Evolutionary conservation across 1,140 invertebrate species (phyloP).

Genomic region (Drosophila nigromelanica): DNA sequence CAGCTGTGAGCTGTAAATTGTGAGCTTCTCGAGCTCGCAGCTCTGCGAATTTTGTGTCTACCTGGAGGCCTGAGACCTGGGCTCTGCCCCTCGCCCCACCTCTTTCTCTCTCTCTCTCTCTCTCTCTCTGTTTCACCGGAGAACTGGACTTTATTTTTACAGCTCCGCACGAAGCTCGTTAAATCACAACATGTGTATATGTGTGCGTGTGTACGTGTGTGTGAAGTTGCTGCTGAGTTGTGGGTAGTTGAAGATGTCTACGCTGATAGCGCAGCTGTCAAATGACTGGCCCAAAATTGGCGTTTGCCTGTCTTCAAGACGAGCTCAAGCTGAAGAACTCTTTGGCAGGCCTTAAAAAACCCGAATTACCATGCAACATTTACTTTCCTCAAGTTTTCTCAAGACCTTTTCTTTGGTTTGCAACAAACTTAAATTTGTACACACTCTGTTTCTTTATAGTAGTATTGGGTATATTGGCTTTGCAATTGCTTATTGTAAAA

Average conservation of each 20-base stretch:
- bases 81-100: neutral
- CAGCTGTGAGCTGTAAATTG: conserved; percentile 23
- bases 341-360: neutral
- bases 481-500: neutral
- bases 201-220: conserved; percentile 10
- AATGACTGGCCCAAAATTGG: conserved; percentile 27
- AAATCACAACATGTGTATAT: conserved; percentile 21
- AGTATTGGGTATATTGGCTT: no score
- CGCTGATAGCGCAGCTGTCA: conserved; percentile 43
- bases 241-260: conserved; percentile 49
- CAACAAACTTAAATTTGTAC: no score
- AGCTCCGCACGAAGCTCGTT: conserved; percentile 41
- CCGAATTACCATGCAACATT: neutral
- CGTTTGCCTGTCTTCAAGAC: neutral
- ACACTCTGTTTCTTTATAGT: no score
- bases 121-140: neutral
- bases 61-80: conserved; percentile 13
- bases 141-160: conserved; percentile 49
- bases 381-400: neutral
- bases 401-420: neutral
- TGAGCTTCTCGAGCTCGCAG: conserved; percentile 9
- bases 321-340: neutral
- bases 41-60: conserved; percentile 46
- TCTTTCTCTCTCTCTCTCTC: neutral
- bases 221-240: conserved; percentile 10